phyloP scores from a whole-genome alignment of 2,113 vertebrate species.

The Paradisaea rubra region DNA sequence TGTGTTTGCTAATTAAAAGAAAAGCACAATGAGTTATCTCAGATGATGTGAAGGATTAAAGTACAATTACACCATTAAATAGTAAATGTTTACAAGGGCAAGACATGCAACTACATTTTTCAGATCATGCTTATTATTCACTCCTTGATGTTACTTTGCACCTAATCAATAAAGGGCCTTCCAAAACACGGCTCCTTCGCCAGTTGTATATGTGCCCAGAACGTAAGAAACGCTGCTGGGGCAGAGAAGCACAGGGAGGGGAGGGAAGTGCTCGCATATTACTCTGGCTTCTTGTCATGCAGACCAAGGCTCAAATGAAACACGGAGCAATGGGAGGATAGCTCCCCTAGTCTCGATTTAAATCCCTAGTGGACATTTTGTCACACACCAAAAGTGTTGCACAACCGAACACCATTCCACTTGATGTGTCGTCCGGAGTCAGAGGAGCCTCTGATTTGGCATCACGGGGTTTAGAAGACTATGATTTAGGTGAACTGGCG shows the following conservation, averaged over 20 bases:
- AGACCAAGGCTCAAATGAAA: background rate
- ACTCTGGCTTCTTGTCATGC: background rate
- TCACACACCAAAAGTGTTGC: slow-evolving; percentile 1
- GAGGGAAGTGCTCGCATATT: background rate
- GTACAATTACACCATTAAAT: slow-evolving; percentile 27
- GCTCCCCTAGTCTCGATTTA: background rate
- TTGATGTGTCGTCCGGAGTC: background rate
- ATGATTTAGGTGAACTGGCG: slow-evolving; percentile 26
- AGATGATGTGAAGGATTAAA: slow-evolving; percentile 28
- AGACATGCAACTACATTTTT: background rate
- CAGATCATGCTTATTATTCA: slow-evolving; percentile 7
- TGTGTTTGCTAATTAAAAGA: background rate
- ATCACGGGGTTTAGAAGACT: slow-evolving; percentile 5
- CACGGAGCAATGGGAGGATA: background rate
- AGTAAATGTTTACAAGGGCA: slow-evolving; percentile 42
- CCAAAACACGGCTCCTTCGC: background rate
- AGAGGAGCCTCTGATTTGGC: slow-evolving; percentile 28
- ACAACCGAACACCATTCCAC: background rate
- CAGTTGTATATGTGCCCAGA: slow-evolving; percentile 3
- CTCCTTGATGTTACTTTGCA: slow-evolving; percentile 15
- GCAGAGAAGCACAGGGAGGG: background rate
- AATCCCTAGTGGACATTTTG: slow-evolving; percentile 49
- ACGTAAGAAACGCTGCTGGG: background rate
- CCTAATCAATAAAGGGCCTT: slow-evolving; percentile 41
- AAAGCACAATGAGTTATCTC: slow-evolving; percentile 27